Evolutionary conservation across 30 jellyfish, hydroid and myxozoan species (phyloP), one percentile per base, ranked within the genome.

Genomic region (Aurelia aurita complex sp. Pacific): DNA sequence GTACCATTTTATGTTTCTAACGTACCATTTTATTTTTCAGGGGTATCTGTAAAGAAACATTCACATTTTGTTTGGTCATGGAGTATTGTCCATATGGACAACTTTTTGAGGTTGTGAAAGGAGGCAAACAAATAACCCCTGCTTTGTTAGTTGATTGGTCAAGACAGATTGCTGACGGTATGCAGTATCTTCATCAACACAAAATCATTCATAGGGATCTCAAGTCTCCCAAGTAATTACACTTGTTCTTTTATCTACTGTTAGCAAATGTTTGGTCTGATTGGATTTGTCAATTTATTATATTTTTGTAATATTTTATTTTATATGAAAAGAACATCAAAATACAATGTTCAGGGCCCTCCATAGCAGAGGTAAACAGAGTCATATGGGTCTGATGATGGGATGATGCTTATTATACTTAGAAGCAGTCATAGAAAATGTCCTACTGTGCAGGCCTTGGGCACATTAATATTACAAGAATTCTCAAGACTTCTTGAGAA

Each of bases 31-130:
- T 9, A 17, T 66, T 9, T 62, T 88, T 19, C 84, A 95, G 99
- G 79, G 99, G 99, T 17, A 93, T 95, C 55, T 95, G 99, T 79
- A 83, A 97, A 46, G 88, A 85, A 79, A 38, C 97, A 42, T 96
- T 97, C 61, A 73, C 94, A 23, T 95, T 82, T 77, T 95, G 97
- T 43, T 64, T 95, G 38, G 96, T 95, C 12, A 95, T 95, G 99
- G 99, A 95, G 55, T 95, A 80, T 73, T 95, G 99, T 69, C 98
- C 99, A 13, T 95, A 83, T 83, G 99, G 99, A 10, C 99, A 95
- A 69, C 88, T 95, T 32, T 95, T 82, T 79, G 99, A 95, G 40
- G 99, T 97, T 11, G 57, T 95, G 57, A 88, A 88, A 51, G 95
- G 80, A n/a, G 97, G 95, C 13, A 89, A 85, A 64, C 98, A 90